Evolutionary conservation across 2,113 vertebrate genomes (phyloP).

Genomic region (Tragelaphus buxtoni): DNA sequence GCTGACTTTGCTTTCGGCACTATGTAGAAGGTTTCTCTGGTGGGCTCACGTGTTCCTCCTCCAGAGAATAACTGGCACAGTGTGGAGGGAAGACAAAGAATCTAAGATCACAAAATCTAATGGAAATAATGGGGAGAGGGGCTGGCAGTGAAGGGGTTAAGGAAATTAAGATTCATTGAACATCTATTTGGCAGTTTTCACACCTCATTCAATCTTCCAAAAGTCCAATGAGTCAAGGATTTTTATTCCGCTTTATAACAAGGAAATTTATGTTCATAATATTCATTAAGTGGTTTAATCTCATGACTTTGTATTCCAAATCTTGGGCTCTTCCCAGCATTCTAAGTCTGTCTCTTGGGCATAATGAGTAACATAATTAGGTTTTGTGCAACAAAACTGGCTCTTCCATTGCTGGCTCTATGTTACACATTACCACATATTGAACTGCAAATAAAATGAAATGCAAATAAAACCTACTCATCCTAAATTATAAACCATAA

Average conservation of each 20-base stretch:
- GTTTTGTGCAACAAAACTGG: not conserved
- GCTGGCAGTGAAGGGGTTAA: not conserved
- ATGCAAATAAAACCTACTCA: not conserved
- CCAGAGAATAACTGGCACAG: not conserved
- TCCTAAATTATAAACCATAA: not conserved
- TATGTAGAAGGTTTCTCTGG: not conserved
- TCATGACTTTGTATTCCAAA: not conserved
- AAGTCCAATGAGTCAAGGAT: not conserved
- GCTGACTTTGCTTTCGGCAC: not conserved
- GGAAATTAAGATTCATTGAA: not conserved
- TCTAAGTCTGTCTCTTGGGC: not conserved
- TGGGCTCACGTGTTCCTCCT: not conserved
- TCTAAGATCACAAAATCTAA: not conserved
- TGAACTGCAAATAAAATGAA: not conserved
- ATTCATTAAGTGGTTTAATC: not conserved
- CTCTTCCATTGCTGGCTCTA: not conserved
- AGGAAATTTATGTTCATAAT: not conserved
- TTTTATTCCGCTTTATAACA: not conserved
- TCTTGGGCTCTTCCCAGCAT: not conserved
- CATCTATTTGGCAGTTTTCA: not conserved
- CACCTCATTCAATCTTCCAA: not conserved
- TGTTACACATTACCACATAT: not conserved
- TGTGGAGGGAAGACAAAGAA: not conserved
- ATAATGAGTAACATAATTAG: not conserved
- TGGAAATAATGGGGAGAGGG: fast-evolving